Evolutionary conservation across 2,797 vertebrate genomes (phyloP), one percentile per base, ranked within the genome.

Genomic region (Mico argentatus): DNA sequence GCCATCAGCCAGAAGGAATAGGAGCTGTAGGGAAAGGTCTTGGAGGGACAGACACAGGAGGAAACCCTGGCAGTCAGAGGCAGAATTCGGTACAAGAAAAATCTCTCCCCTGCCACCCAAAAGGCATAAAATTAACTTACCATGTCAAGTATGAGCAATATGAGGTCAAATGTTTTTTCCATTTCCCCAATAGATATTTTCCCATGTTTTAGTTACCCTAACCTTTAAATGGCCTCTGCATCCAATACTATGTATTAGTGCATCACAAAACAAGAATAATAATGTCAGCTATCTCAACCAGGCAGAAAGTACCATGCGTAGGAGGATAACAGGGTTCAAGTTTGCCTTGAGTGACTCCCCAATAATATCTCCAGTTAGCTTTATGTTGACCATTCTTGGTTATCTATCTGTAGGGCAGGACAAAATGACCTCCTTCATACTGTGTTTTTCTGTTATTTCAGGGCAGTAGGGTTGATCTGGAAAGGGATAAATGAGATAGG

Each of bases 81-180:
- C 55, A 92, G 88, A 92, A 73, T 59, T 2, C 1, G 1, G 22
- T 46, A 39, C 0, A 24, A 22, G 57, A 88, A n/a, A 67, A 91
- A 46, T 75, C n/a, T 87, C 48, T 76, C 33, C 59, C 61, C 26
- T 67, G n/a, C 48, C 26, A 41, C 64, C 81, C 57, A 57, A 33
- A 79, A 75, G 79, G 36, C 85, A 26, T 94, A 91, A 76, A 24
- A 79, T 87, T 52, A 26, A 96, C 59, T 91, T 83, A 64, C 50
- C 13, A 7, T 26, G 8, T 72, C 12, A 14, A 12, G 67, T 33
- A 39, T 81, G 55, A 93, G 39, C 50, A 92, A 22, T 55, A 70
- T 24, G 44, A 67, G 7, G 27, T 80, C 77, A 67, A 46, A 24
- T 89, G 4, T 61, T 85, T 26, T 55, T 79, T 52, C 70, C 30